Evolutionary conservation across 2,888 invertebrate genomes (phyloP).

Genomic region (Cheilosia vulpina): DNA sequence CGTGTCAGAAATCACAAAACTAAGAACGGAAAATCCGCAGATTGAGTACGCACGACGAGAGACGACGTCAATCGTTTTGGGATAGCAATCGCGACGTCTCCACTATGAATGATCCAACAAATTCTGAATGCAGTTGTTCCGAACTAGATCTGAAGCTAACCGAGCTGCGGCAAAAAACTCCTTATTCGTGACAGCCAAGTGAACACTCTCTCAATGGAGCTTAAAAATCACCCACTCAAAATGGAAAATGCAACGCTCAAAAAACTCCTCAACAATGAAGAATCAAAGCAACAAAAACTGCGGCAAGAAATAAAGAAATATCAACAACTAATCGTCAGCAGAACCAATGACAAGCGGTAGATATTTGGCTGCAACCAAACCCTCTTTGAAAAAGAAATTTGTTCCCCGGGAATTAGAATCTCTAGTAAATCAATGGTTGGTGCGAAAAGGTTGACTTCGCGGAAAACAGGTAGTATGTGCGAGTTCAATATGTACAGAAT

Average conservation of each 20-base stretch:
- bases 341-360: conserved; percentile 73
- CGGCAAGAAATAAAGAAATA: conserved; percentile 78
- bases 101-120: conserved; percentile 81
- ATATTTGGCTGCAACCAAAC: too few relatives aligned
- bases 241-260: conserved; percentile 79
- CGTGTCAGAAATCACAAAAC: conserved; percentile 68
- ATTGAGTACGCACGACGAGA: conserved; percentile 81
- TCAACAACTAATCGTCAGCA: conserved; percentile 76
- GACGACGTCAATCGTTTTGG: conserved; percentile 79
- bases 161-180: conserved; percentile 78
- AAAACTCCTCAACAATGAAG: conserved; percentile 79
- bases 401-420: too few relatives aligned
- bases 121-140: conserved; percentile 62
- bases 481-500: too few relatives aligned
- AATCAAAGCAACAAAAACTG: conserved; percentile 77
- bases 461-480: too few relatives aligned
- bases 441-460: too few relatives aligned
- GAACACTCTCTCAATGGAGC: conserved; percentile 79
- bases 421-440: too few relatives aligned
- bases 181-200: conserved; percentile 80
- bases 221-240: conserved; percentile 81
- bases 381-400: too few relatives aligned
- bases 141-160: conserved; percentile 79
- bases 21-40: conserved; percentile 80
- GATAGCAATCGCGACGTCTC: conserved; percentile 77